Percentiles rank a stretch among this genome's conserved stretches.
phyloP scores from a whole-genome alignment of 2,113 vertebrate genomes.

The Oreochromis niloticus region DNA sequence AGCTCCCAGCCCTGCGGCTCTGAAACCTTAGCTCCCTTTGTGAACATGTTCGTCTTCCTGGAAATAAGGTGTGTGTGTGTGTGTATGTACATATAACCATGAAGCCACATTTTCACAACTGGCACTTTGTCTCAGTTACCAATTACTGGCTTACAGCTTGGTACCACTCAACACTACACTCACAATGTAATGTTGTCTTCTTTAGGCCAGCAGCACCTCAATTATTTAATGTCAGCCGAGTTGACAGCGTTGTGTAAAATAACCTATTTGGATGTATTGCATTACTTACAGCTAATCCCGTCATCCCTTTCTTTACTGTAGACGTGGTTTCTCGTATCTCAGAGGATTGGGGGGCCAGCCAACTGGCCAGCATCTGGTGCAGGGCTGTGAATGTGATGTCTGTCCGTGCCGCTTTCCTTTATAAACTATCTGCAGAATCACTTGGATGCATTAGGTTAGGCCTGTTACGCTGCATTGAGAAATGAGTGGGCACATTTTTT shows the following conservation, averaged over 20 bases:
- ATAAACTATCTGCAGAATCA: background rate
- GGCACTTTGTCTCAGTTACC: conserved; percentile 17
- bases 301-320: conserved; percentile 1
- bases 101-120: conserved; percentile 29
- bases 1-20: background rate
- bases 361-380: conserved; percentile 24
- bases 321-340: conserved; percentile 44
- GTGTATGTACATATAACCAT: background rate
- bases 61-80: background rate
- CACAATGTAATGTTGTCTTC: conserved; percentile 32
- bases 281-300: conserved; percentile 25
- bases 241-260: conserved; percentile 27
- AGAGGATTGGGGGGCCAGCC: conserved; percentile 19
- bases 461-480: conserved; percentile 3
- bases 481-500: conserved; percentile 35
- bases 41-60: background rate
- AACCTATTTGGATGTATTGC: conserved; percentile 13
- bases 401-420: background rate
- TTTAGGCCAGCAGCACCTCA: conserved; percentile 2
- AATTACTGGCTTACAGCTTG: conserved; percentile 32
- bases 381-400: conserved; percentile 14
- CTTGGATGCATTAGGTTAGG: background rate
- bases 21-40: background rate
- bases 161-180: background rate
- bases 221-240: conserved; percentile 32